Base-by-base conservation (phyloP, 2,797 vertebrate species). In the Siniperca scherzeri region DNA sequence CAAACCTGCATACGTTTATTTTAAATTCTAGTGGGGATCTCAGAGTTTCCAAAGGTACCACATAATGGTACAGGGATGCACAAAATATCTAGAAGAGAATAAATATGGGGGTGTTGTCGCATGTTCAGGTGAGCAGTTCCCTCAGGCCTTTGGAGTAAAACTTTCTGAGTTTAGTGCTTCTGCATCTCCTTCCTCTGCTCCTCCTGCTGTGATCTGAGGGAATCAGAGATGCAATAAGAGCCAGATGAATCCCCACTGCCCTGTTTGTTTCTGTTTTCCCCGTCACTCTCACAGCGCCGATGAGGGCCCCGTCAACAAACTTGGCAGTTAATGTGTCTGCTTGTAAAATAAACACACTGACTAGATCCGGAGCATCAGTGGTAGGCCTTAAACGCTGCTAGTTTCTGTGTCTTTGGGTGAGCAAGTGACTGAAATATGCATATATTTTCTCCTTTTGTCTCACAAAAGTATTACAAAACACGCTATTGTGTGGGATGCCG, bases 181-280 rank as follows among this genome's bases (percentile, higher is more conserved):
- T 64, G 64, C 36, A 33, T 76, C 27, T 84, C 75, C 70, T 74
- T 22, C 52, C 17, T 8, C 77, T 80, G 75, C 55, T 78, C 82
- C 74, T 72, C 74, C 56, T 57, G 68, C 72, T 65, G 38, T 76
- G 59, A 68, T 90, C 64, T 70, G 74, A 83, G 38, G 78, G 70
- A 90, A 88, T 86, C 19, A 11, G 40, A 87, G 70, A 91, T 82
- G 83, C 80, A 77, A 53, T 55, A 4, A 85, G 84, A 86, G 68
- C 53, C n/a, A 25, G 69, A 85, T 87, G 72, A 87, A 85, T 90
- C 78, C 83, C 84, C 73, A 65, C 72, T 80, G 81, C 52, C 83
- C 59, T 68, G 74, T 76, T 81, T 50, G 53, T 88, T 66, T 85
- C 78, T 75, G 77, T 85, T 82, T 82, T 79, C 22, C 73, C 42